Conservation (phyloP, 2,888 invertebrate genomes). For the Polia nebulosa region DNA sequence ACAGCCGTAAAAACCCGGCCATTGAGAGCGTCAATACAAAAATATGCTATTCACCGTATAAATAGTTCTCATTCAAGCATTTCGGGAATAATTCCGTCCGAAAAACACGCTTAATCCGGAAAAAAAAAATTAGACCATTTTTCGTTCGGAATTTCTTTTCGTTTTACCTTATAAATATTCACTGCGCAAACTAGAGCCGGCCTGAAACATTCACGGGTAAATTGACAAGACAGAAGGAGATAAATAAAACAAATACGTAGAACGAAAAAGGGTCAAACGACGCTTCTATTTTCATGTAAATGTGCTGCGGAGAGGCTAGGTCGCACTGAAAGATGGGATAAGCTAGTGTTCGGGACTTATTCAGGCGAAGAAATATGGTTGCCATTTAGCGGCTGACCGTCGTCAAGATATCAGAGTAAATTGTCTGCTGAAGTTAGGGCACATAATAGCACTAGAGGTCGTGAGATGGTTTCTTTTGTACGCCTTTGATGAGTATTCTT, state of each 20-base stretch:
- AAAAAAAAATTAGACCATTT: slow-evolving; percentile 33
- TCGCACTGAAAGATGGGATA: slow-evolving; percentile 39
- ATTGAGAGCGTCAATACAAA: slow-evolving; percentile 14
- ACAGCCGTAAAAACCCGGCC: slow-evolving; percentile 8
- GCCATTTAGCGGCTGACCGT: slow-evolving; percentile 40
- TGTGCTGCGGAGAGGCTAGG: slow-evolving; percentile 60
- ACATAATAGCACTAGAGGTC: slow-evolving; percentile 10
- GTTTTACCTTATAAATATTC: slow-evolving; percentile 57
- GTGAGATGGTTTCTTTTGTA: slow-evolving; percentile 6
- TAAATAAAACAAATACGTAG: slow-evolving; percentile 81
- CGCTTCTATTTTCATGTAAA: slow-evolving; percentile 79
- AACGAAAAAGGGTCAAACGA: slow-evolving; percentile 75
- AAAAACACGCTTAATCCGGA: slow-evolving; percentile 3
- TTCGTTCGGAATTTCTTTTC: slow-evolving; percentile 25
- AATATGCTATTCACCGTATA: slow-evolving; percentile 22
- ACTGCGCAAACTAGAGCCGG: slow-evolving; percentile 50
- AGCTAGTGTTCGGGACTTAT: slow-evolving; percentile 32
- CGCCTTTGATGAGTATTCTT: not conserved
- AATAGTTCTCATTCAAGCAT: slow-evolving; percentile 25
- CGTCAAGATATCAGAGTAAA: slow-evolving; percentile 29
- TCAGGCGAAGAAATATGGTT: slow-evolving; percentile 28
- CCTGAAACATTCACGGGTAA: slow-evolving; percentile 75
- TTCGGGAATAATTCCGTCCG: slow-evolving; percentile 12
- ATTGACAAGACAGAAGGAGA: slow-evolving; percentile 79
- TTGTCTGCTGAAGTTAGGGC: slow-evolving; percentile 27